Evolutionary conservation across 1,140 invertebrate genomes (phyloP).

Genomic region (Habropoda laboriosa): DNA sequence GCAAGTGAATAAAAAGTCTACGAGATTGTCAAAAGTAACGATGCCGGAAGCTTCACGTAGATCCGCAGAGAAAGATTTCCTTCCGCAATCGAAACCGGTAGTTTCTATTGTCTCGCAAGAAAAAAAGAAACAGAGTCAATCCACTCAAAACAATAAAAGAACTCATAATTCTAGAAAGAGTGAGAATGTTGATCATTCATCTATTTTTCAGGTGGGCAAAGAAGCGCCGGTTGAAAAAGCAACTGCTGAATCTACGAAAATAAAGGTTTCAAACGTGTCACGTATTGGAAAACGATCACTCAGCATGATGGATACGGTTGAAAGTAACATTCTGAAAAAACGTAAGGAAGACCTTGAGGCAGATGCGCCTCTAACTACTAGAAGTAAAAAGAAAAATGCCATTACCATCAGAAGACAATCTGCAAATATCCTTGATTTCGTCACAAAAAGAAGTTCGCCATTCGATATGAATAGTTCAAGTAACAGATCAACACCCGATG

Average conservation of each 20-base stretch:
- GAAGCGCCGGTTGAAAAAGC: background rate
- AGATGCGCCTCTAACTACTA: background rate
- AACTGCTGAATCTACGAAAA: background rate
- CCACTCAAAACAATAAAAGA: background rate
- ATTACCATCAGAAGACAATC: background rate
- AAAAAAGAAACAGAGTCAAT: background rate
- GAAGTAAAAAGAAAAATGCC: background rate
- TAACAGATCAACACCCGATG: background rate
- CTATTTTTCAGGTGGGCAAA: constrained; percentile 27
- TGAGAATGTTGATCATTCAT: constrained; percentile 11
- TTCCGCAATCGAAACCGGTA: background rate
- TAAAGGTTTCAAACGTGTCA: background rate
- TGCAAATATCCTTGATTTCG: background rate
- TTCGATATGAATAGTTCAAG: background rate
- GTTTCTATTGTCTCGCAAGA: background rate
- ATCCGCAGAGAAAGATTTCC: background rate
- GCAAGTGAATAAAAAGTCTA: background rate
- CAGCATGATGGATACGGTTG: background rate
- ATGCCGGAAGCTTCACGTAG: background rate
- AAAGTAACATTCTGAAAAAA: constrained; percentile 12
- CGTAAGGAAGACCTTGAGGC: background rate
- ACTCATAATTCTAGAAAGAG: constrained; percentile 10
- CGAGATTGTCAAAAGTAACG: background rate
- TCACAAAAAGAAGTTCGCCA: background rate
- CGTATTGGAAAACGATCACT: constrained; percentile 9